Base-by-base conservation (phyloP, 2,888 invertebrate genomes). In the Chrysina gloriosa region DNA sequence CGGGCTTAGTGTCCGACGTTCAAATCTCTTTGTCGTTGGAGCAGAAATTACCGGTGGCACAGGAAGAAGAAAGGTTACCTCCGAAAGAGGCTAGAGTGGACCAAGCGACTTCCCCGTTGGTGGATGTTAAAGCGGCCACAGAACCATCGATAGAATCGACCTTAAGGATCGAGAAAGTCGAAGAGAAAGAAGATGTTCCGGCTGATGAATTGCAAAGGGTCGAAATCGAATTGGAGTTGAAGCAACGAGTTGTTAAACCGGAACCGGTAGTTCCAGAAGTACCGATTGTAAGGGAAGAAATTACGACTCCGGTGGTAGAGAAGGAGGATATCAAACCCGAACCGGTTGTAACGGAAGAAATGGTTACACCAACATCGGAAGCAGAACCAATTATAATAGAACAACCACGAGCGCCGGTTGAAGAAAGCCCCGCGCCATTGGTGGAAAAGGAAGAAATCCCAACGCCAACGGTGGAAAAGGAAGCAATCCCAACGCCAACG, bases 11-110 rank as follows among this genome's bases (percentile, higher is more conserved):
- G 4, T 77, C 79, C 66, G 69, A 78, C 1, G 61, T 83, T 5
- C 72, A 77, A 4, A 71, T 83, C 29, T 77, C 78, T 5, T 72
- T 75, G 5, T 82, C 83, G 63, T 75, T 77, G 16, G 67, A 64
- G 69, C 70, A 71, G 69, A 69, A 36, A 39, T 27, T 27, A 1
- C 68, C 63, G 39, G 21, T 27, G 48, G 29, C 42, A 64, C 25
- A 11, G 29, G 9, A 54, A 48, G 63, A 39, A 61, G 50, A 71
- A 19, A 58, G 69, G 63, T 68, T 68, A 67, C 65, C 70, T 27
- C 70, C 73, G 29, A n/a, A 48, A 63, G 16, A 70, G 14, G 68
- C 69, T 5, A 70, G 47, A 61, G 16, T 71, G 9, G 63, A 39
- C 71, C 76, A 67, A 16, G 65, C 61, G 3, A 56, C 64, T 19